Evolutionary conservation across 1,140 invertebrate genomes (phyloP), one percentile per base, ranked within the genome.

Genomic region (Leptestheria dahalacensis): DNA sequence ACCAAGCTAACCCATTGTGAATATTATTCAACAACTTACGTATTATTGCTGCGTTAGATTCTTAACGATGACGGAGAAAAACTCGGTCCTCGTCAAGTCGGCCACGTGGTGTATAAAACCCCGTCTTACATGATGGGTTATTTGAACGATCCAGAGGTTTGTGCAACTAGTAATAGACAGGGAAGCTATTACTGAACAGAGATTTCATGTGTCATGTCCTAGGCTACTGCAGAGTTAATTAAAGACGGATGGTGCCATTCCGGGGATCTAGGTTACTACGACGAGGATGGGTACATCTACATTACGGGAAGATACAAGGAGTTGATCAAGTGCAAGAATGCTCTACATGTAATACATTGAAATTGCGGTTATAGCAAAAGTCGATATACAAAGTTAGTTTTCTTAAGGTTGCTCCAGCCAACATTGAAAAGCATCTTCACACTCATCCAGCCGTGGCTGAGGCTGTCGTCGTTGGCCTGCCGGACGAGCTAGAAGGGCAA

Each of bases 51-150:
- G 48, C 15, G 11, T 10, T 57, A 73, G 66, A 72, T 75, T 63
- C 51, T 64, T 15, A 63, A 61, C 50, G 52, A 60, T 6, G 65
- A 64, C 3, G 67, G 68, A 4, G 60, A 64, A 20, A 21, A 49
- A 3, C 60, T 71, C 24, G 63, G 58, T 3, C 64, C 66, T 1
- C 33, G 62, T 25, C 53, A 63, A 49, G 61, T 63, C 4, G 68
- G 69, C 6, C 67, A 70, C 57, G 60, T 70, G 11, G 67, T 61
- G 48, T 57, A 67, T 12, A 50, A 61, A 15, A 58, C 29, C 6
- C 15, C 21, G 6, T 57, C 1, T 6, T 68, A 83, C 6, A 85
- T 83, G 82, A 77, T 77, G 65, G 84, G 85, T 0, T 90, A 90
- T 69, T 75, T 75, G 29, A 78, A 85, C 26, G 87, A 91, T 65